These are phyloP conservation scores for Nothocercus julius DNA, from an alignment of 2,113 vertebrate species.

Conservation along the genomic window DNA sequence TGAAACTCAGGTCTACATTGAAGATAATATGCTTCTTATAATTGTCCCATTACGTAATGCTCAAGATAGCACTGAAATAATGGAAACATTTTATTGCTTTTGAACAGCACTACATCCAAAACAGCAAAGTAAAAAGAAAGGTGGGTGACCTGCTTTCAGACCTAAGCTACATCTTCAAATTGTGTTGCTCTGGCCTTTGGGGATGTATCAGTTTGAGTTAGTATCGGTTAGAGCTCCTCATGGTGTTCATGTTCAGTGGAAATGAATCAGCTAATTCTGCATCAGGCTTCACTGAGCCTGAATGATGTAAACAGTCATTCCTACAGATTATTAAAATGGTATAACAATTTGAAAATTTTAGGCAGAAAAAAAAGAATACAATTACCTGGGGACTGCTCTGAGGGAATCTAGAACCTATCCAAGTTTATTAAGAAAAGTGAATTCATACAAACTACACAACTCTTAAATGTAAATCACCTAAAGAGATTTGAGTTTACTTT, in stretches of 20 bases:
- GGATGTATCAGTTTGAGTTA: neutral
- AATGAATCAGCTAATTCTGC: neutral
- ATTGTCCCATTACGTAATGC: neutral
- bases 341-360: neutral
- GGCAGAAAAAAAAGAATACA: neutral
- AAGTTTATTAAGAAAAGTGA: neutral
- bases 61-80: neutral
- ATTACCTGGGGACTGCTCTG: neutral
- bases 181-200: neutral
- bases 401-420: neutral
- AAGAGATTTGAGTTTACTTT: neutral
- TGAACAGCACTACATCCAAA: neutral
- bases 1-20: neutral
- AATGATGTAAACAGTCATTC: neutral
- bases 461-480: neutral
- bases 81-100: neutral
- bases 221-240: neutral
- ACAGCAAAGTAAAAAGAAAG: neutral
- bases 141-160: neutral
- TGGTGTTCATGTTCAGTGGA: neutral
- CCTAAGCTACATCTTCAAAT: accelerated
- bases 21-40: neutral
- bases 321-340: neutral
- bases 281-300: neutral
- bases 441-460: neutral